phyloP scores from a whole-genome alignment of 2,797 vertebrate genomes.

The Sebastes alutus region DNA sequence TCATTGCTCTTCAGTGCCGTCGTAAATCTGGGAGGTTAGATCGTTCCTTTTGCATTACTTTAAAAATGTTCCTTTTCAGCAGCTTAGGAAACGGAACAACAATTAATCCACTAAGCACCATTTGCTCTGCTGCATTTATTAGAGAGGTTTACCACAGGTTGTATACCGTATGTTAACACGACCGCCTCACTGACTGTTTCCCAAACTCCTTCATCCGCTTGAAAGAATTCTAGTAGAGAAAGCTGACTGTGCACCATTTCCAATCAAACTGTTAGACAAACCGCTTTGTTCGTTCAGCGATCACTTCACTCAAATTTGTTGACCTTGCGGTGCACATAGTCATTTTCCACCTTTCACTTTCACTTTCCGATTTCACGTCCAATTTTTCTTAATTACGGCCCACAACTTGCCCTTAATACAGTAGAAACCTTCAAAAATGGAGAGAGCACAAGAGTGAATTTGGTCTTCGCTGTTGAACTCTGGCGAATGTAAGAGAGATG shows the following conservation, averaged over 20 bases:
- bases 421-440: background rate
- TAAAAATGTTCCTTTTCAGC: background rate
- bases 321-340: constrained; percentile 19
- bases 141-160: background rate
- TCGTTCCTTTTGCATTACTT: constrained; percentile 7
- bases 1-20: background rate
- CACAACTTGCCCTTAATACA: background rate
- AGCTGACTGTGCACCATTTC: constrained; percentile 12
- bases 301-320: constrained; percentile 36
- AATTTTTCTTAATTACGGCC: constrained; percentile 22
- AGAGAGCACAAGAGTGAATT: background rate
- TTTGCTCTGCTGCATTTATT: constrained; percentile 18
- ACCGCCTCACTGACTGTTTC: background rate
- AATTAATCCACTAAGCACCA: background rate
- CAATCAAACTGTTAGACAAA: constrained; percentile 16
- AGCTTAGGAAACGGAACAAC: background rate
- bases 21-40: background rate
- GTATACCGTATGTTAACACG: background rate
- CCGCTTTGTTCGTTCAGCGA: constrained; percentile 21
- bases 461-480: constrained; percentile 4
- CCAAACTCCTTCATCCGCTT: background rate
- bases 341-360: constrained; percentile 54
- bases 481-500: background rate
- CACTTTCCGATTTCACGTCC: constrained; percentile 42
- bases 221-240: background rate